Percentiles rank a stretch among this genome's conserved stretches.
Conservation (phyloP, 2,113 vertebrate species). For the Apodemus speciosus region DNA sequence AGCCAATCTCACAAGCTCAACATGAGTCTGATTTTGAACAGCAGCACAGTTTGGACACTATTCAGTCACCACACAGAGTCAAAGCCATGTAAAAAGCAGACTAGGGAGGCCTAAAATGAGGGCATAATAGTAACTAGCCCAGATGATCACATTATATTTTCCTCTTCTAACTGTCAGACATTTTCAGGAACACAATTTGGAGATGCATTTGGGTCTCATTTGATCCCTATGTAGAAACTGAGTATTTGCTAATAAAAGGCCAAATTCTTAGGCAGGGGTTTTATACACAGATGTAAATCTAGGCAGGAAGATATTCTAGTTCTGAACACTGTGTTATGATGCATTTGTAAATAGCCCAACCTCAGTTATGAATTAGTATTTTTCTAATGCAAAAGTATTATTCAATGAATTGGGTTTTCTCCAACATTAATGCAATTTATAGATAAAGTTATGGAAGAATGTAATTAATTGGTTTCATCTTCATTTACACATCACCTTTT, state of each 20-base stretch:
- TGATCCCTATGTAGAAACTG: slow-evolving; percentile 62
- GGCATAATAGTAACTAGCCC: slow-evolving; percentile 64
- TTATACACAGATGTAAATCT: slow-evolving; percentile 62
- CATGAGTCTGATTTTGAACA: slow-evolving; percentile 55
- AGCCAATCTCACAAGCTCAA: slow-evolving; percentile 28
- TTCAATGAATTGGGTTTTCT: background rate
- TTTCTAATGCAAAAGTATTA: slow-evolving; percentile 1
- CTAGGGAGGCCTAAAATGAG: slow-evolving; percentile 63
- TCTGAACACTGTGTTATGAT: slow-evolving; percentile 57
- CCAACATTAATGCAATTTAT: slow-evolving; percentile 13
- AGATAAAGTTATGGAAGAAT: slow-evolving; percentile 20
- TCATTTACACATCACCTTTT: background rate
- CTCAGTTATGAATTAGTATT: background rate
- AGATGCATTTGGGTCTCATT: slow-evolving; percentile 60
- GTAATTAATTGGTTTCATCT: slow-evolving; percentile 18
- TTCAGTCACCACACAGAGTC: slow-evolving; percentile 64
- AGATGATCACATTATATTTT: slow-evolving; percentile 77
- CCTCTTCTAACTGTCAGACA: slow-evolving; percentile 70
- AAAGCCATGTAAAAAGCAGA: slow-evolving; percentile 64
- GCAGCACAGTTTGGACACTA: slow-evolving; percentile 57
- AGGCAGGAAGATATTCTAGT: slow-evolving; percentile 52
- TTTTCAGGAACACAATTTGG: slow-evolving; percentile 68
- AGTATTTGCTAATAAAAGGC: slow-evolving; percentile 57
- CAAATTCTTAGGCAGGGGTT: slow-evolving; percentile 51
- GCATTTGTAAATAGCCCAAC: slow-evolving; percentile 42